phyloP scores from a whole-genome alignment of 2,113 vertebrate species.

The Oophaga pumilio region DNA sequence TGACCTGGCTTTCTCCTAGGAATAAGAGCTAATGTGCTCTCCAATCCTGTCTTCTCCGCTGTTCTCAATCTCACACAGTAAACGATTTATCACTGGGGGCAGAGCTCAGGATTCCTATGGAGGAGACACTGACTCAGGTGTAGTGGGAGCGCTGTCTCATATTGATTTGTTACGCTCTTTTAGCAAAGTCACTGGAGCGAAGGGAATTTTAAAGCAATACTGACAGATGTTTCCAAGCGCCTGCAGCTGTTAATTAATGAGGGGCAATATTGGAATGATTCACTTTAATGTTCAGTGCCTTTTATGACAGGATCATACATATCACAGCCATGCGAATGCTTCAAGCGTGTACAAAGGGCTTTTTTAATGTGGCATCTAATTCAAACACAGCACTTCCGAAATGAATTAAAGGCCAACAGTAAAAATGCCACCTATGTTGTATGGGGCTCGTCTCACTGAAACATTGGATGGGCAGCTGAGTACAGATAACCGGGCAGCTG shows the following conservation, averaged over 20 bases:
- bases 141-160: fast-evolving
- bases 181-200: constrained; percentile 19
- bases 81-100: not conserved
- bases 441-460: not conserved
- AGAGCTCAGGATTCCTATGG: not conserved
- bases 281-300: constrained; percentile 62
- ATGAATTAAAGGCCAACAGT: constrained; percentile 14
- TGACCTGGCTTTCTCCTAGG: not conserved
- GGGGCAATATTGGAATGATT: constrained; percentile 65
- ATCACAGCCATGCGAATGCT: not conserved
- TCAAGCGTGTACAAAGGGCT: not conserved
- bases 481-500: not conserved
- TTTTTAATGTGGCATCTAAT: not conserved
- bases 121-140: constrained; percentile 42
- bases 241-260: constrained; percentile 73
- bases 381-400: not conserved
- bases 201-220: constrained; percentile 58
- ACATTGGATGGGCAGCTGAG: not conserved
- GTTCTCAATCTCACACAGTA: not conserved
- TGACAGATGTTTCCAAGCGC: constrained; percentile 66
- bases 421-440: constrained; percentile 3
- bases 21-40: not conserved
- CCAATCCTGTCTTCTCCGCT: not conserved
- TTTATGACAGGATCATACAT: constrained; percentile 58
- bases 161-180: constrained; percentile 57